Evolutionary conservation across 2,888 invertebrate genomes (phyloP), one percentile per base, ranked within the genome.

Genomic region (Germaria angustata): DNA sequence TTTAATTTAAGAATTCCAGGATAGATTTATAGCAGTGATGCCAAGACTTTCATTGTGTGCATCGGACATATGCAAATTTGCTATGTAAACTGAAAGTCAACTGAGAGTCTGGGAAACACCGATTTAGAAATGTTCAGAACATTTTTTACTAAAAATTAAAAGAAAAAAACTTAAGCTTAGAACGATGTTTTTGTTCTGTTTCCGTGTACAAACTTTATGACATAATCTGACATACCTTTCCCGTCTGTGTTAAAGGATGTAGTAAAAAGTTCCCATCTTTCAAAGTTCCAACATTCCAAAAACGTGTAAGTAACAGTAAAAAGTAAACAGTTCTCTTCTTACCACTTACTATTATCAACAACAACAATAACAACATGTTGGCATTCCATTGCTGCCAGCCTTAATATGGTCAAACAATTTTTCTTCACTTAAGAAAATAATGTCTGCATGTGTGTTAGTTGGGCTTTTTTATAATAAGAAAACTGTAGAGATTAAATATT

Each of bases 341-440:
- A n/a, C n/a, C n/a, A n/a, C n/a, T 41, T 61, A 9, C 36, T 20
- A n/a, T 15, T 34, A 9, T 9, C 36, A 49, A 7, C 9, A 34
- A 20, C 15, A 36, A 17, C 36, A 34, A 20, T 13, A 36, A 17
- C 36, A 46, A 36, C 34, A 34, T 46, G 5, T 17, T 59, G 32
- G 41, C 44, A 77, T 77, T 61, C 44, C 22, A 51, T 53, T 17
- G 20, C 51, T 11, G 6, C 3, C 34, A 77, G 24, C 34, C 69
- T 46, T 46, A 44, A 63, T 63, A 77, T 77, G 69, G 77, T 53
- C 69, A 77, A 61, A 17, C 5, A 36, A 66, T 66, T 39, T 57
- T 76, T 36, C 49, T 11, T 28, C 34, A 15, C 46, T 28, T 41
- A 24, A 1, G 22, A 17, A 39, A 39, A 28, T 22, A 51, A 36